phyloP scores from a whole-genome alignment of 2,888 invertebrate species.

The Plagiodera versicolora region DNA sequence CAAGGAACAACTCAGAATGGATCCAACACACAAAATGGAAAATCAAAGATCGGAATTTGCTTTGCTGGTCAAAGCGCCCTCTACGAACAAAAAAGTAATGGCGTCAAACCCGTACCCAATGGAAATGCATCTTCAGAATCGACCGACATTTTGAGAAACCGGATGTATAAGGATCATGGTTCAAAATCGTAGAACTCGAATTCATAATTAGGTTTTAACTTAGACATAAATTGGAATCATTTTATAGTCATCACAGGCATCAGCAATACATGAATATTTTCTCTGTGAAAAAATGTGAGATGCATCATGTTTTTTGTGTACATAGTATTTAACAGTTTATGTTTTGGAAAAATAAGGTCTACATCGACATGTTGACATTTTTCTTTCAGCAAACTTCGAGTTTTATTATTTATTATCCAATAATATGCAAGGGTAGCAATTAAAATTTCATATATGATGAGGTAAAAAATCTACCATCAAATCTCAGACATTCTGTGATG shows the following conservation, averaged over 20 bases:
- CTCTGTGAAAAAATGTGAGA: background rate
- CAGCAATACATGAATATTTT: background rate
- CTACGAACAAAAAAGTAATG: constrained; percentile 47
- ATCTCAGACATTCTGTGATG: too few species aligned
- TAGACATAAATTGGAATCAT: constrained; percentile 13
- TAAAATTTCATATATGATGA: too few species aligned
- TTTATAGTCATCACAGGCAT: constrained; percentile 23
- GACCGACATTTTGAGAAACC: constrained; percentile 55
- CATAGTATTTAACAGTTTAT: background rate
- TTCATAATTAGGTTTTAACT: constrained; percentile 11
- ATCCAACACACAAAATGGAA: constrained; percentile 28
- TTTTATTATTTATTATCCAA: too few species aligned
- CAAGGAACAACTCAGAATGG: background rate
- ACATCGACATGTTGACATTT: too few species aligned
- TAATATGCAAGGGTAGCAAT: too few species aligned
- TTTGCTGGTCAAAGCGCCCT: constrained; percentile 50
- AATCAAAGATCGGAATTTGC: constrained; percentile 45
- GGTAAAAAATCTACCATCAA: too few species aligned
- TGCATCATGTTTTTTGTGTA: background rate
- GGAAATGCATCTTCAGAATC: constrained; percentile 56
- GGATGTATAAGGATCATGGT: constrained; percentile 55
- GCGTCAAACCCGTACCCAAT: constrained; percentile 55
- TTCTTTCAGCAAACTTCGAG: too few species aligned
- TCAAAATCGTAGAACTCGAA: constrained; percentile 15
- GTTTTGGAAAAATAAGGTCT: too few species aligned